A percentile compares a stretch with the other conserved stretches of the same genome.
These are phyloP conservation scores for Thyatira batis DNA, from an alignment of 2,888 invertebrate species.

Conservation along the genomic window DNA sequence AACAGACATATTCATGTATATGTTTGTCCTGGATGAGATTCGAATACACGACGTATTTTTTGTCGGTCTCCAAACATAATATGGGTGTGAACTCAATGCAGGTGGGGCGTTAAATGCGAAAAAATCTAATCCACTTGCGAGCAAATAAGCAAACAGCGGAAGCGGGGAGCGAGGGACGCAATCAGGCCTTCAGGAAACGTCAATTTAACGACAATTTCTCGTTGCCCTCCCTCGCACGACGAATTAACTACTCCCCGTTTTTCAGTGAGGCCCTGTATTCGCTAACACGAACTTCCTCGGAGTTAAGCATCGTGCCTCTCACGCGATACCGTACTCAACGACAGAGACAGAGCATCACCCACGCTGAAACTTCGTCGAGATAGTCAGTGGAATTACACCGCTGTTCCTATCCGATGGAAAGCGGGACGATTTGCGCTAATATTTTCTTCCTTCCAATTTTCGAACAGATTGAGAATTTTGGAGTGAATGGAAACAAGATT, in stretches of 20 bases:
- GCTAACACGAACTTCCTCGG: background rate
- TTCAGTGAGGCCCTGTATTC: conserved; percentile 13
- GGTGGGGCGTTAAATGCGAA: conserved; percentile 10
- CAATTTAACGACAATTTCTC: conserved; percentile 65
- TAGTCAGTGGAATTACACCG: too few relatives aligned
- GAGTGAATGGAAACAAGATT: background rate
- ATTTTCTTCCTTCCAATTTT: background rate
- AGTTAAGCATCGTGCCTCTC: too few relatives aligned
- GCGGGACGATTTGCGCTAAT: background rate
- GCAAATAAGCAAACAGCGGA: conserved; percentile 53
- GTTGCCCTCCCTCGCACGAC: conserved; percentile 36
- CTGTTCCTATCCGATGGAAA: background rate
- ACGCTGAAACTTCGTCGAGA: too few relatives aligned
- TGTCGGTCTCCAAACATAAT: too few relatives aligned
- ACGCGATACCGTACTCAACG: too few relatives aligned
- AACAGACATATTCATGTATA: too few relatives aligned
- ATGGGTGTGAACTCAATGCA: background rate
- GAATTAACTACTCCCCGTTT: conserved; percentile 37
- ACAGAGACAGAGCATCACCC: too few relatives aligned
- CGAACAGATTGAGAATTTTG: background rate
- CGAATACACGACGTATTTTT: too few relatives aligned
- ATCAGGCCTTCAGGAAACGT: conserved; percentile 63
- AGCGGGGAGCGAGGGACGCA: conserved; percentile 52
- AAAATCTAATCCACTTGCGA: conserved; percentile 41
- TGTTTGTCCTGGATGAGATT: too few relatives aligned